Conservation (phyloP, 2,797 vertebrate species). For the Chaetodon trifasciatus region DNA sequence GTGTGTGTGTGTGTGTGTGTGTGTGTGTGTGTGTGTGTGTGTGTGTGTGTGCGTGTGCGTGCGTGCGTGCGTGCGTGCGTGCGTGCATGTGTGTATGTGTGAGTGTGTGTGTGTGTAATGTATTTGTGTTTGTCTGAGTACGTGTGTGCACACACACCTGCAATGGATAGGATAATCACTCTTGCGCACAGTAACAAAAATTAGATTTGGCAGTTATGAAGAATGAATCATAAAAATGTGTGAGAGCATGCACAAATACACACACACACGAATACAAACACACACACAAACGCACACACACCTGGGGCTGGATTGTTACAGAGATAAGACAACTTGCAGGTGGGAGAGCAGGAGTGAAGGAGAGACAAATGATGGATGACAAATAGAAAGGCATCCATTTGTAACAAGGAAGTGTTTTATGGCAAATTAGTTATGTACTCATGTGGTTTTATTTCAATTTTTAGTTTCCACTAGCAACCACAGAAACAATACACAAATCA, state of each 20-base stretch:
- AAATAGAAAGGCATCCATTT: constrained; percentile 61
- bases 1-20: background rate
- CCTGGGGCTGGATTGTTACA: constrained; percentile 50
- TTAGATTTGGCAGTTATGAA: constrained; percentile 67
- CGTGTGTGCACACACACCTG: constrained; percentile 41
- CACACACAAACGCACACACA: constrained; percentile 33
- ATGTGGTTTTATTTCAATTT: constrained; percentile 61
- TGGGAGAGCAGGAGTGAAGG: constrained; percentile 40
- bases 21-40: constrained; percentile 20
- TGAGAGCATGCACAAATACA: constrained; percentile 5
- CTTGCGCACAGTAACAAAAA: constrained; percentile 52
- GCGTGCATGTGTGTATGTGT: background rate
- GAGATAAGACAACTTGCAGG: constrained; percentile 63
- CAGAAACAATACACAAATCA: constrained; percentile 68
- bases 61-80: background rate
- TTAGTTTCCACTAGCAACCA: constrained; percentile 72
- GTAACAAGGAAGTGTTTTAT: constrained; percentile 58
- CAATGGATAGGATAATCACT: constrained; percentile 52
- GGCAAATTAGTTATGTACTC: constrained; percentile 54
- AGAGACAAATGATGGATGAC: constrained; percentile 65
- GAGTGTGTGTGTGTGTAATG: no score
- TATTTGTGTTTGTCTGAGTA: no score
- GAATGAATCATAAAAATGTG: constrained; percentile 63
- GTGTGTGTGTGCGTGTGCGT: constrained; percentile 19
- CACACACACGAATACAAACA: constrained; percentile 7